Evolutionary conservation across 1,140 invertebrate species (phyloP), one percentile per base, ranked within the genome.

Genomic region (Diprion similis): DNA sequence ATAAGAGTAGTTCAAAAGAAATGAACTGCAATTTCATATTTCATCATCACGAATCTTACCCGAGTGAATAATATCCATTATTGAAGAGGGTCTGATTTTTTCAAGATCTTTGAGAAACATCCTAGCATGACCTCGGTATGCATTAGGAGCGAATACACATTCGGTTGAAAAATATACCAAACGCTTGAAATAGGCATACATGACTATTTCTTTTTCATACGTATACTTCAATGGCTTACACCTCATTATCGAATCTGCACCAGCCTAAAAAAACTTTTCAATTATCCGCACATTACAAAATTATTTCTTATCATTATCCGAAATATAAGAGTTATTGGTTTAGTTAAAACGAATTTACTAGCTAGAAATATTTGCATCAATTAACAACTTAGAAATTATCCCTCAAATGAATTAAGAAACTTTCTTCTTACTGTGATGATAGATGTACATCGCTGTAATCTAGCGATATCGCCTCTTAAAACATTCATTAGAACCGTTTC

Each of bases 171-270:
- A 99, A 84, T 99, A 99, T 64, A 99, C 93, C n/a, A 99, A 87
- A 80, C 96, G 95, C 85, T 98, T 98, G 84, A 97, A 99, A 87
- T 98, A 97, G 1, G 98, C 98, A 90, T 99, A 99, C 96, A 99
- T 98, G 0, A 99, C 99, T 84, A 99, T 99, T 90, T 99, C 99
- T 84, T 99, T 99, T 88, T 99, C 98, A 87, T 99, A 99, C 6
- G 97, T 95, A 83, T 99, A 99, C 86, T 99, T 99, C 24, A 99
- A 92, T 8, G 98, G 99, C 86, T 99, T 99, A 71, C 96, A 97
- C 78, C 98, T 89, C 7, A 96, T 96, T 78, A 99, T 95, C 17
- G 94, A 90, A 74, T 95, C 96, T 84, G 96, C 95, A 78, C 93
- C 91, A 47, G 94, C 92, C 90, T 97, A 87, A 74, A 90, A 89